Conservation (phyloP, 2,888 invertebrate genomes). For the Candidula unifasciata region DNA sequence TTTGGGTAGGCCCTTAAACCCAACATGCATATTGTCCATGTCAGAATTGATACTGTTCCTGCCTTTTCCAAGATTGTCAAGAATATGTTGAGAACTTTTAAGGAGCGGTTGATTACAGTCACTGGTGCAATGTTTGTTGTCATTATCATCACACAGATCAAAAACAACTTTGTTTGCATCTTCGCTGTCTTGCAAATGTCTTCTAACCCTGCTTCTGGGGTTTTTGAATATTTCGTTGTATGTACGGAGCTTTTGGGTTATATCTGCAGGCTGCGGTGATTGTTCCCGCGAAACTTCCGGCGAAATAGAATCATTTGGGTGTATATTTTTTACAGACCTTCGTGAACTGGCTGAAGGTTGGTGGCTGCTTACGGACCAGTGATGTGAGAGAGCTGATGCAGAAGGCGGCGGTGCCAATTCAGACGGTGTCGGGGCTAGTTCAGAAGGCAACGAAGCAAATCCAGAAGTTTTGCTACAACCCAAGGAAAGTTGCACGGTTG, state of each 20-base stretch:
- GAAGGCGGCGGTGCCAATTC: too few relatives aligned
- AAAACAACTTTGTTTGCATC: too few relatives aligned
- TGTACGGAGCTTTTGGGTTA: too few relatives aligned
- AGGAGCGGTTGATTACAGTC: too few relatives aligned
- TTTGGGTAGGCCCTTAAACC: background rate
- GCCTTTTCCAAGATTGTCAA: background rate
- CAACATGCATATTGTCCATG: background rate
- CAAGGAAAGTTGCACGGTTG: background rate
- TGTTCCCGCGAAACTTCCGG: too few relatives aligned
- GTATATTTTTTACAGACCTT: background rate
- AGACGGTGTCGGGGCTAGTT: too few relatives aligned
- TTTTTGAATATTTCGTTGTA: background rate
- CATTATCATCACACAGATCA: too few relatives aligned
- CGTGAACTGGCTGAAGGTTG: background rate
- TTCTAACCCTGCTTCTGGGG: background rate
- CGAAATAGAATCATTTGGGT: background rate
- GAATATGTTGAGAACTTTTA: background rate
- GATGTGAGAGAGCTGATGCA: background rate
- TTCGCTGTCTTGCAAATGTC: too few relatives aligned
- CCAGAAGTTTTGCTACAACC: background rate
- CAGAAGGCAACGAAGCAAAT: too few relatives aligned
- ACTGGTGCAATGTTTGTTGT: too few relatives aligned
- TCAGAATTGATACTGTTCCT: background rate
- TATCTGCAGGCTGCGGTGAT: background rate
- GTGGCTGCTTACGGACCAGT: background rate